Evolutionary conservation across 2,113 vertebrate species (phyloP).

Genomic region (Mus pahari): DNA sequence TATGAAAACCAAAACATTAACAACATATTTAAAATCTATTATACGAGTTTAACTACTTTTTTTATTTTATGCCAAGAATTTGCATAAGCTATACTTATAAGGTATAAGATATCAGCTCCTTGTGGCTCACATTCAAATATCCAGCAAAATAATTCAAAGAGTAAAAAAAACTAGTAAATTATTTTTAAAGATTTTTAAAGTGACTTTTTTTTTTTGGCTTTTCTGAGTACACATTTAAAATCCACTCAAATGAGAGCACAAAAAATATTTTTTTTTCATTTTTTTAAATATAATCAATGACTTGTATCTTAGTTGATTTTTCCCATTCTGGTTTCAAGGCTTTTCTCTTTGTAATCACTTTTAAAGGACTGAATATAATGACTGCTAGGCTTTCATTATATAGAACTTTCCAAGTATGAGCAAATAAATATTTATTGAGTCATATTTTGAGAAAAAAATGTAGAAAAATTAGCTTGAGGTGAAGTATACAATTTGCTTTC

Average conservation of each 20-base stretch:
- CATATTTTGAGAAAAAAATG: conserved; percentile 61
- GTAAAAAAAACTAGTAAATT: background rate
- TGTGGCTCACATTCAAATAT: background rate
- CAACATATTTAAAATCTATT: background rate
- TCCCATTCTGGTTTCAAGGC: background rate
- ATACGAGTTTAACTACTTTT: fast-evolving
- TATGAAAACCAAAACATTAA: background rate
- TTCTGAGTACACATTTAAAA: conserved; percentile 34
- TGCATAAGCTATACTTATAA: background rate
- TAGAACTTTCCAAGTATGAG: conserved; percentile 14
- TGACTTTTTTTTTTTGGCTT: background rate
- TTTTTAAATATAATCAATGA: background rate
- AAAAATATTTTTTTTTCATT: background rate
- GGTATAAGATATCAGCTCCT: background rate
- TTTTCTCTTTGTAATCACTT: background rate
- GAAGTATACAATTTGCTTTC: conserved; percentile 5
- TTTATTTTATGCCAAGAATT: background rate
- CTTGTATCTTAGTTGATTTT: background rate
- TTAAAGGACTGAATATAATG: conserved; percentile 59
- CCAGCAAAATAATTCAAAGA: background rate
- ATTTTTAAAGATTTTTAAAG: background rate
- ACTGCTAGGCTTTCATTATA: conserved; percentile 26
- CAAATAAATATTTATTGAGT: conserved; percentile 82
- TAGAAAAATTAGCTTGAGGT: conserved; percentile 66
- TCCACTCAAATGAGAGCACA: background rate